Percentiles rank a stretch among this genome's conserved stretches.
These are phyloP conservation scores for Strigops habroptila DNA, from an alignment of 2,113 vertebrate species.

Conservation along the genomic window DNA sequence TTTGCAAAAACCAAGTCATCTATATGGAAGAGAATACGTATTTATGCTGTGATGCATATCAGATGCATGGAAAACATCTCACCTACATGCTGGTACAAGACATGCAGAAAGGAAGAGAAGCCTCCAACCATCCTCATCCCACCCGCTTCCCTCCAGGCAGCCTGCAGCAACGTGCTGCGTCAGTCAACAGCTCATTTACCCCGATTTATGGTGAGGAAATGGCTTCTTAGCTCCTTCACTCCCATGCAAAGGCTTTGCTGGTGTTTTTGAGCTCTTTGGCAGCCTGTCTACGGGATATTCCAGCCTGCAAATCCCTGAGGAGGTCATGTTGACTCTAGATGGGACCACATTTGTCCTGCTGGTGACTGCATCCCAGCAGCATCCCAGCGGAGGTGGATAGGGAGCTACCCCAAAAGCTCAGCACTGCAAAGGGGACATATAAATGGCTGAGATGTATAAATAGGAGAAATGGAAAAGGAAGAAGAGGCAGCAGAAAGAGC, in stretches of 20 bases:
- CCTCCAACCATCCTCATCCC: not conserved
- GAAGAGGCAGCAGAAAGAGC: not conserved
- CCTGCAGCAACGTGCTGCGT: not conserved
- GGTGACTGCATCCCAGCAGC: not conserved
- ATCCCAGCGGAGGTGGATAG: not conserved
- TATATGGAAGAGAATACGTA: not conserved
- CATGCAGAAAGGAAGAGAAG: not conserved
- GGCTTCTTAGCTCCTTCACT: not conserved
- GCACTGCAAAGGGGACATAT: not conserved
- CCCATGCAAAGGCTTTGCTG: not conserved
- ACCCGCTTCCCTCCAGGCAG: not conserved
- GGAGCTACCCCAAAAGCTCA: fast-evolving
- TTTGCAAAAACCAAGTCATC: not conserved
- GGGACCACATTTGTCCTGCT: not conserved
- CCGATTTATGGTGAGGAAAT: not conserved
- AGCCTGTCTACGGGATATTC: fast-evolving
- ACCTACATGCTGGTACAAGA: fast-evolving
- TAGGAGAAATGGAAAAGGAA: not conserved
- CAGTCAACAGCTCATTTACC: not conserved
- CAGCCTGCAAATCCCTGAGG: not conserved
- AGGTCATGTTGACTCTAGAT: not conserved
- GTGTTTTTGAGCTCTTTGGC: not conserved
- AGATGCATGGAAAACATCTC: not conserved
- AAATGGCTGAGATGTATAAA: fast-evolving
- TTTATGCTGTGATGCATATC: fast-evolving